Base-by-base conservation (phyloP, 2,113 vertebrate species). In the Gambusia holbrooki region DNA sequence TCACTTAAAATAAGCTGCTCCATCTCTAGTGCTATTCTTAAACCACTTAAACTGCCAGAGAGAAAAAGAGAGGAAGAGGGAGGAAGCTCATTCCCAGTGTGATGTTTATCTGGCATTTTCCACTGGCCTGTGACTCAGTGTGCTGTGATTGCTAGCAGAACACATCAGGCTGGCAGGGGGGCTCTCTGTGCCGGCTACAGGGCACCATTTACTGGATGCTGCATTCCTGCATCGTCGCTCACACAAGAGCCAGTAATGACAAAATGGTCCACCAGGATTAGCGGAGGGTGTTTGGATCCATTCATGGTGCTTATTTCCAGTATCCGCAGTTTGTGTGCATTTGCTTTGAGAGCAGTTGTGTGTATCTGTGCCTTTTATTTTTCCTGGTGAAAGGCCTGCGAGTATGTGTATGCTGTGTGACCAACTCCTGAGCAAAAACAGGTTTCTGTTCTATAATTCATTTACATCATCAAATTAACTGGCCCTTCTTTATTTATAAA, bases 101-200 rank as follows among this genome's bases (percentile, higher is more conserved):
- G 90, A 92, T 93, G 90, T 89, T 92, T 91, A 92, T 92, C 92
- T 88, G 86, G 88, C 85, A 89, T 92, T 92, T 92, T 92, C 88
- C 89, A 89, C 81, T 80, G 79, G 85, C 60, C 84, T 29, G 71
- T 90, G 88, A 89, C 82, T 92, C 86, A 66, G 83, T 84, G 83
- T 76, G 82, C 88, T 62, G 81, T 87, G 89, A 91, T 88, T 91
- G 85, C 80, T 76, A 77, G 76, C 83, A 83, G 86, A 90, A 85
- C 83, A 81, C 83, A 78, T 74, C 22, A 48, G 66, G 69, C 74
- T 85, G 80, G 81, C 73, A 71, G 67, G 71, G 74, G 60, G 74
- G 87, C 84, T 81, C 66, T 73, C 71, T 29, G 77, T 13, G 4
- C n/a, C 35, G 66, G 72, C 82, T 83, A 58, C 17, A 74, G 79